A percentile compares a stretch with the other conserved stretches of the same genome.
Evolutionary conservation across 2,888 invertebrate species (phyloP).

Genomic region (Exephanes ischioxanthus): DNA sequence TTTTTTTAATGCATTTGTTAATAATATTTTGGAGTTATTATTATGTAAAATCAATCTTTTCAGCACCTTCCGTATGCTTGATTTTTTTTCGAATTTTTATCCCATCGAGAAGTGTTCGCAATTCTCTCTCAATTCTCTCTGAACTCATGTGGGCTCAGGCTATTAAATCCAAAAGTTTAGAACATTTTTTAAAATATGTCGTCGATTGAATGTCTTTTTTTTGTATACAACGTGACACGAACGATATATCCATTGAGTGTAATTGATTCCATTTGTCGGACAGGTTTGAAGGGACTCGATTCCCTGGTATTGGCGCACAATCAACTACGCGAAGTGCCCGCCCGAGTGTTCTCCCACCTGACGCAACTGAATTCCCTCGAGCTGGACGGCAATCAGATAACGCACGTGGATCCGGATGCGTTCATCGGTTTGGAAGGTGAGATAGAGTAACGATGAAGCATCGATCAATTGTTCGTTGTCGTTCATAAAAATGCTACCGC

Average conservation of each 20-base stretch:
- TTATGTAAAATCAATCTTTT: too few species aligned
- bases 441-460: slow-evolving; percentile 62
- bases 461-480: background rate
- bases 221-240: background rate
- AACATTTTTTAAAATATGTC: background rate
- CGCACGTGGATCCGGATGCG: slow-evolving; percentile 92
- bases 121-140: too few species aligned
- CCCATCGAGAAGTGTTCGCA: too few species aligned
- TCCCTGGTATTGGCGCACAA: slow-evolving; percentile 95
- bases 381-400: slow-evolving; percentile 94
- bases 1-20: too few species aligned
- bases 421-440: slow-evolving; percentile 95
- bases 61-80: too few species aligned
- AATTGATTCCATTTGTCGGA: slow-evolving; percentile 64
- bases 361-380: slow-evolving; percentile 94
- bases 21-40: too few species aligned
- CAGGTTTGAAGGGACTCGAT: slow-evolving; percentile 93
- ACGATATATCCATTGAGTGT: background rate
- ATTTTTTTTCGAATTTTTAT: too few species aligned
- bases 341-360: slow-evolving; percentile 93
- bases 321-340: slow-evolving; percentile 91
- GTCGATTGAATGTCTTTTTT: too few species aligned
- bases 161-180: too few species aligned
- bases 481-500: background rate
- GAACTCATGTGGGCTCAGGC: too few species aligned